Percentiles rank a stretch among this genome's conserved stretches.
Evolutionary conservation across 2,797 vertebrate species (phyloP).

Genomic region (Catamblyrhynchus diadema): DNA sequence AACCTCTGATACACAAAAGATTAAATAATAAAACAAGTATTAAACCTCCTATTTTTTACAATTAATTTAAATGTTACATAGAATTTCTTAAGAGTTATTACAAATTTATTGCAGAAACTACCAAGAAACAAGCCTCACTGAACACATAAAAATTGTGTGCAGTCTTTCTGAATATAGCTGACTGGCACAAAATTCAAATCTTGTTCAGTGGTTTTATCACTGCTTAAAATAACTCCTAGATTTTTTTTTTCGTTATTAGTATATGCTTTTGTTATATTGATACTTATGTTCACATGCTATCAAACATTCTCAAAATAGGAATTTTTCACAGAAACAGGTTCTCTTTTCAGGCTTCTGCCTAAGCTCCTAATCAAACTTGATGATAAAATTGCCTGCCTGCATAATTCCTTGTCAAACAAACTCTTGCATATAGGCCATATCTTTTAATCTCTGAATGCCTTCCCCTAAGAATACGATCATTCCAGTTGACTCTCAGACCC

Average conservation of each 20-base stretch:
- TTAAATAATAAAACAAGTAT: not conserved
- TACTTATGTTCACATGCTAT: not conserved
- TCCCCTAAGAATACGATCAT: not conserved
- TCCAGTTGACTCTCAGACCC: not conserved
- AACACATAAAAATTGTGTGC: not conserved
- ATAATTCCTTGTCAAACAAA: not conserved
- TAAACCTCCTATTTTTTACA: not conserved
- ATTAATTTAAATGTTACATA: not conserved
- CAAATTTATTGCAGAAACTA: not conserved
- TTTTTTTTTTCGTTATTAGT: not conserved
- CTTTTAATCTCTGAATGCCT: not conserved
- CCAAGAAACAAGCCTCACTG: not conserved
- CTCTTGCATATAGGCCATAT: rapidly evolving
- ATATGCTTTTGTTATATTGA: not conserved
- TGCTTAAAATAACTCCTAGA: not conserved
- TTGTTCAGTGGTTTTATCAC: not conserved
- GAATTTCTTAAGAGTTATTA: not conserved
- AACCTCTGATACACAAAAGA: not conserved
- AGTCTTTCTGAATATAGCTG: not conserved
- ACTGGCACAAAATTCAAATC: not conserved
- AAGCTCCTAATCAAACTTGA: not conserved
- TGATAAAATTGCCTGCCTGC: not conserved
- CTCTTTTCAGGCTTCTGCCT: not conserved
- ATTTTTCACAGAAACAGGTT: not conserved
- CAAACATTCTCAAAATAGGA: not conserved